These are phyloP conservation scores for Picathartes gymnocephalus DNA, from an alignment of 2,113 vertebrate genomes.

Conservation along the genomic window DNA sequence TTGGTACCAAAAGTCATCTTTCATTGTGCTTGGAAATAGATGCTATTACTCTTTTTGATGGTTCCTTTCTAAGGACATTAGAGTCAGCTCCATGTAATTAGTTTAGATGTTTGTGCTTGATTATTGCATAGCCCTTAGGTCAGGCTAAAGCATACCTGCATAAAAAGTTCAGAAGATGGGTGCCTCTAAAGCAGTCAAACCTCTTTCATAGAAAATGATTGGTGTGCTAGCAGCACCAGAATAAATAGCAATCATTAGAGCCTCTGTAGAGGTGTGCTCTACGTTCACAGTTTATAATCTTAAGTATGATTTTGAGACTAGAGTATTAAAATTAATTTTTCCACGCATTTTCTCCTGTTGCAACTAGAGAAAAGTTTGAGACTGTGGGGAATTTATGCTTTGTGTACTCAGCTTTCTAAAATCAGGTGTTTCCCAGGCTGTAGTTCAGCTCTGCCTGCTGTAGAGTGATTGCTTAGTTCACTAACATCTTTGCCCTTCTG, in stretches of 20 bases:
- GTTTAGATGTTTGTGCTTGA: not conserved
- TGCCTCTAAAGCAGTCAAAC: not conserved
- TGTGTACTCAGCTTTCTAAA: not conserved
- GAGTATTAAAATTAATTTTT: not conserved
- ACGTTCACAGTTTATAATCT: not conserved
- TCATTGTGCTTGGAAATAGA: not conserved
- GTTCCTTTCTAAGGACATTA: constrained; percentile 18
- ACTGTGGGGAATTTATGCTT: not conserved
- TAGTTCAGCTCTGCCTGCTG: not conserved
- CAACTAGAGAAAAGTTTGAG: not conserved
- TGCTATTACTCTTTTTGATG: not conserved
- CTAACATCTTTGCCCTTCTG: not conserved
- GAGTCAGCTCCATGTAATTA: not conserved
- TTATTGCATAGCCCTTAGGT: not conserved
- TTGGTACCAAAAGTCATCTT: constrained; percentile 15
- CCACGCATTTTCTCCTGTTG: not conserved
- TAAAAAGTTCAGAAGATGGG: not conserved
- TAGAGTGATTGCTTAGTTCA: not conserved
- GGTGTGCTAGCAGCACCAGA: not conserved
- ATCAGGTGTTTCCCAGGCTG: not conserved
- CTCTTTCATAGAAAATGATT: not conserved
- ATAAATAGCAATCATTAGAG: not conserved
- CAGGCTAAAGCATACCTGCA: not conserved
- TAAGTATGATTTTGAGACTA: not conserved
- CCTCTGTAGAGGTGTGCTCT: not conserved